phyloP scores from a whole-genome alignment of 2,113 vertebrate genomes.

The Verasper variegatus region DNA sequence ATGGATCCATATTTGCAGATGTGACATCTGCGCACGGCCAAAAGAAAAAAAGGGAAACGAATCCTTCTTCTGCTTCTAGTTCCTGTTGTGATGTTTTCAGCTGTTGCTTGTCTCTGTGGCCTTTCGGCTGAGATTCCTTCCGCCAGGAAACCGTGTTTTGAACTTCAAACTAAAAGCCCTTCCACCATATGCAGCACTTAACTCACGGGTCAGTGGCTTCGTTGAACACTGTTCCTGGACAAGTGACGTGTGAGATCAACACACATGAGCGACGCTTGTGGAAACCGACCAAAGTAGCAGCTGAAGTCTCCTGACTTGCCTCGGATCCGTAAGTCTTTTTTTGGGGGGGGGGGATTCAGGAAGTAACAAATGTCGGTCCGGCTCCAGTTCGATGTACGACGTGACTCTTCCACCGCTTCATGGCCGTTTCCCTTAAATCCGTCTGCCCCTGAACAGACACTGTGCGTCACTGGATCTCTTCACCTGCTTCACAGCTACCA shows the following conservation, averaged over 20 bases:
- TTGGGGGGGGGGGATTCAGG: too few relatives aligned
- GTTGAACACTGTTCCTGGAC: conserved; percentile 26
- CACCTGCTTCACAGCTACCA: not conserved
- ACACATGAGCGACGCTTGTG: not conserved
- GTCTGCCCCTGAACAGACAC: not conserved
- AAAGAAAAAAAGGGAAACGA: not conserved
- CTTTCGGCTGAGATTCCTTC: not conserved
- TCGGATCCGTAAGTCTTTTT: not conserved
- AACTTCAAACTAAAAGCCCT: conserved; percentile 15
- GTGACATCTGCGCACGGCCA: not conserved
- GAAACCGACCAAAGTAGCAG: too few relatives aligned
- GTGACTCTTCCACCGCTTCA: not conserved
- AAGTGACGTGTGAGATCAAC: conserved; percentile 14
- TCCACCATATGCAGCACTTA: conserved; percentile 15
- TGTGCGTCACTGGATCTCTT: not conserved
- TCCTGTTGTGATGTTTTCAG: not conserved
- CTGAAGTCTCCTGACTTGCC: not conserved
- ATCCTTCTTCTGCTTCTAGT: not conserved
- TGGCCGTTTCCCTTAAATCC: too few relatives aligned
- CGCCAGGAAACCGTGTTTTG: not conserved
- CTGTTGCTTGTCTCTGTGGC: too few relatives aligned
- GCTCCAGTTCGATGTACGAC: not conserved
- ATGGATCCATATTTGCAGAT: not conserved
- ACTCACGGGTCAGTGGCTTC: conserved; percentile 38
- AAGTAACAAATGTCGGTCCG: not conserved